phyloP scores from a whole-genome alignment of 1,140 invertebrate genomes.

The Chrysomallon squamiferum region DNA sequence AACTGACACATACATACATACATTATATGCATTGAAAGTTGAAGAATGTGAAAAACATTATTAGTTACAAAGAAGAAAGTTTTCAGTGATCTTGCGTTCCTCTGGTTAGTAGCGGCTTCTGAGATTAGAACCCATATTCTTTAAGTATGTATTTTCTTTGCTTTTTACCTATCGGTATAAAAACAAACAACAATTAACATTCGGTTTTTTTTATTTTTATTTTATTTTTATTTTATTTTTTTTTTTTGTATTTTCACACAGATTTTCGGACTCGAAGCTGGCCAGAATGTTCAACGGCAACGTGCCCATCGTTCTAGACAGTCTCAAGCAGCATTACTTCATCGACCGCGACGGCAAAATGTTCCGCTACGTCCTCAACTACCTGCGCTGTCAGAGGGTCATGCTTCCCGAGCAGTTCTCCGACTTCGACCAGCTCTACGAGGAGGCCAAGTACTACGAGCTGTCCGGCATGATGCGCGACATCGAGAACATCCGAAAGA shows the following conservation, averaged over 20 bases:
- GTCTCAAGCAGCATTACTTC: slow-evolving; percentile 97
- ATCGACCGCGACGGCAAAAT: slow-evolving; percentile 95
- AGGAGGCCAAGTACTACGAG: slow-evolving; percentile 93
- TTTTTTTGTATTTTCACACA: slow-evolving; percentile 61
- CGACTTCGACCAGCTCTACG: slow-evolving; percentile 87
- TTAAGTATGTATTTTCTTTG: neutral
- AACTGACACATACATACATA: too few species aligned
- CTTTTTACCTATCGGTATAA: neutral
- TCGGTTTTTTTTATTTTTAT: neutral
- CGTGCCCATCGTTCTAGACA: slow-evolving; percentile 95
- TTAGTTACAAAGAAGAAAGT: too few species aligned
- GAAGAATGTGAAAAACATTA: too few species aligned
- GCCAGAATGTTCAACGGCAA: slow-evolving; percentile 95
- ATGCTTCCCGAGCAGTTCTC: slow-evolving; percentile 86
- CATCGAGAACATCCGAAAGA: slow-evolving; percentile 77
- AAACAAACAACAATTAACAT: neutral
- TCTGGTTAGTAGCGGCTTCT: too few species aligned
- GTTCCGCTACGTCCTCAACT: slow-evolving; percentile 96
- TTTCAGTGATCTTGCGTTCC: too few species aligned
- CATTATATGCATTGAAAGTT: too few species aligned
- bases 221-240: neutral
- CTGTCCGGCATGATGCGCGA: slow-evolving; percentile 73
- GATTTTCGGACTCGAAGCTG: slow-evolving; percentile 89
- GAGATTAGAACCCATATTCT: too few species aligned
- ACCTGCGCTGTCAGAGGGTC: slow-evolving; percentile 87